Base-by-base conservation (phyloP, 2,113 vertebrate genomes). In the Cynocephalus volans region DNA sequence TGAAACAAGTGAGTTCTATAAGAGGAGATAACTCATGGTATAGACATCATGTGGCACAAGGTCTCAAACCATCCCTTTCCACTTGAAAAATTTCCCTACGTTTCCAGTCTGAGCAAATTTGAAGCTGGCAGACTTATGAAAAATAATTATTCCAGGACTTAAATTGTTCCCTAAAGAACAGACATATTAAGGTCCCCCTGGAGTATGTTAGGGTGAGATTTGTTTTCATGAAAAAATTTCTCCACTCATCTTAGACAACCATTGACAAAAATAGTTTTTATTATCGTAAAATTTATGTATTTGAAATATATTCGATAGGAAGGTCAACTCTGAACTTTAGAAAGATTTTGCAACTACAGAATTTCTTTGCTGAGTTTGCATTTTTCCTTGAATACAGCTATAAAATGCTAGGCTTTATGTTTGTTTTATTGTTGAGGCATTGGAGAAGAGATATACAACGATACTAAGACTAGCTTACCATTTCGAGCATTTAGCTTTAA, bases 281-380 rank as follows among this genome's bases (percentile, higher is more conserved):
- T 54, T 83, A 89, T 31, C 67, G 8, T 31, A 52, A 83, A 96
- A 86, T 85, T 15, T 92, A 21, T 72, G 12, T 56, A 82, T 87
- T 90, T 88, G 19, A 95, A 92, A 95, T 80, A n/a, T 24, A 54
- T 92, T 93, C 93, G 10, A 45, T 52, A 80, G 82, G 10, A 23
- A 83, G 70, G 36, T 89, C 80, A 96, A 75, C 3, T 60, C 8
- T 65, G 19, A 89, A 54, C 3, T 92, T 93, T 64, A 97, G 14
- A 69, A 92, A 80, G 52, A 92, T 76, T 95, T 94, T 85, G n/a
- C 60, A 95, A 31, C 65, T 45, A 69, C 5, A 86, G 23, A 33
- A 85, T 88, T 91, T 87, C 82, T 93, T 92, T 91, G 95, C 81
- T 96, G 84, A 95, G 67, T 50, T 72, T 79, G 79, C 52, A 70